Evolutionary conservation across 2,113 vertebrate genomes (phyloP), one percentile per base, ranked within the genome.

Genomic region (Halcyon malimbica): DNA sequence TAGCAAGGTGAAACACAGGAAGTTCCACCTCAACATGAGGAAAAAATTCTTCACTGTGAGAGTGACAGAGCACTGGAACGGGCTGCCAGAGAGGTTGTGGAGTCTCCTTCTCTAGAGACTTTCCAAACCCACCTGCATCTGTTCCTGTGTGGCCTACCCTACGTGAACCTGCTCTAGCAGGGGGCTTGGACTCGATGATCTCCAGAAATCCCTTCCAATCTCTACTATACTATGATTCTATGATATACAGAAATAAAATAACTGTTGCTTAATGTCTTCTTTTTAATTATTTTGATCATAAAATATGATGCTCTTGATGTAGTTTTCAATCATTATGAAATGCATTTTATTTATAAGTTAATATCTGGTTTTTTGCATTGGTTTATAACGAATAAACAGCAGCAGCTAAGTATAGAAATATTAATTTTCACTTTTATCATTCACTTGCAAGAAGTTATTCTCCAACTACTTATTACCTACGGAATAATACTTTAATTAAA

Each of bases 401-500:
- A 87, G 59, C 35, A 83, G 8, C 16, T 77, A 84, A 60, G 11
- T 70, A 71, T 9, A 78, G 60, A 76, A 87, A 42, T 14, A 86
- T 35, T 79, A 63, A 11, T 85, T 94, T 93, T 94, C 24, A 42
- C 5, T 92, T 87, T 76, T 64, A 39, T 78, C 7, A 51, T 76
- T 97, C 80, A 60, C 17, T 88, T 76, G 29, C 59, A 80, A 57
- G 25, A 92, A 88, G 28, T 89, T 92, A 44, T 90, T 93, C 60
- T 87, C 35, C 53, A 78, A 21, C 92, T 95, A 84, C 67, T 94
- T 89, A 88, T 37, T 93, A 94, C 68, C 82, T 62, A 48, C 71
- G 25, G 83, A 89, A 92, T 80, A 92, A 68, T 41, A 81, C 21
- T 75, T 82, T 94, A 86, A 95, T 97, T 95, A 83, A 86, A 87